Conservation (phyloP, 1,140 invertebrate genomes). For the Reticulitermes speratus region DNA sequence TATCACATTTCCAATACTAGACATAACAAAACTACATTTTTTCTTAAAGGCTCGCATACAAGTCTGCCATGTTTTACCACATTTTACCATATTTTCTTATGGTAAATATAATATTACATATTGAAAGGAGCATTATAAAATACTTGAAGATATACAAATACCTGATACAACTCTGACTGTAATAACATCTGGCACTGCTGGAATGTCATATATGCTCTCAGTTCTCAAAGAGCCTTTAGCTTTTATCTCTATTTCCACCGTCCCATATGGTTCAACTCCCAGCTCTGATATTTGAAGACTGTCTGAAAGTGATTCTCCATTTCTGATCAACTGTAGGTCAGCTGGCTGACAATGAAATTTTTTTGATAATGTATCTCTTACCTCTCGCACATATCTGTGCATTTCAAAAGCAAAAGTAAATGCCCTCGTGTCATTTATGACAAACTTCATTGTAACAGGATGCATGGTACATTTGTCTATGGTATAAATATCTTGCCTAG, state of each 20-base stretch:
- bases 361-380: background rate
- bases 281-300: background rate
- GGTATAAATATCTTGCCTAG: background rate
- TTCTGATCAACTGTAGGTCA: background rate
- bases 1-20: no score
- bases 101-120: no score
- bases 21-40: no score
- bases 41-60: no score
- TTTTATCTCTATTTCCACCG: background rate
- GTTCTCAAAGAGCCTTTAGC: background rate
- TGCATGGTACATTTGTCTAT: background rate
- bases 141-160: background rate
- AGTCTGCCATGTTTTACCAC: no score
- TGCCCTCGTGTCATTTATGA: background rate
- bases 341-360: background rate
- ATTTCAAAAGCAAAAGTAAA: background rate
- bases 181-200: background rate
- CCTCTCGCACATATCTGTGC: background rate
- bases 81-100: no score
- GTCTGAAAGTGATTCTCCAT: background rate
- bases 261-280: background rate
- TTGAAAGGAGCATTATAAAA: no score
- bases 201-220: background rate
- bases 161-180: constrained; percentile 4
- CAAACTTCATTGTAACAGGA: background rate